phyloP scores from a whole-genome alignment of 35 echinoderm and acorn worm species.

The Apostichopus californicus region DNA sequence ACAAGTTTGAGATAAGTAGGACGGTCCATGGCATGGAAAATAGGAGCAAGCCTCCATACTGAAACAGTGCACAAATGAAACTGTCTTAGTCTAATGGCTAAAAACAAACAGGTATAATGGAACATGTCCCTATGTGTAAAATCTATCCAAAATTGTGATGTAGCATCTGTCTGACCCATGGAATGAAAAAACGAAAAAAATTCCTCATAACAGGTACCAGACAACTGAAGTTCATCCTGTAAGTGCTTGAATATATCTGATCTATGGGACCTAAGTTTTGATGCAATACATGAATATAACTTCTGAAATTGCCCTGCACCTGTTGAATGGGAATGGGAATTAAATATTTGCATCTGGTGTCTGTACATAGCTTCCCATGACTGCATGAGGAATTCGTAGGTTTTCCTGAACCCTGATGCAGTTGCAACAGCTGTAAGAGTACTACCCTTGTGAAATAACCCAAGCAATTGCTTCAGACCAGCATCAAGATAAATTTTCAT shows the following conservation, averaged over 20 bases:
- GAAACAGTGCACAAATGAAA: constrained; percentile 25
- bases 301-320: too few relatives aligned
- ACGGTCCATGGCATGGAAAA: constrained; percentile 55
- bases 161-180: too few relatives aligned
- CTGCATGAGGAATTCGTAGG: constrained; percentile 38
- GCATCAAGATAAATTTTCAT: background rate
- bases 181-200: too few relatives aligned
- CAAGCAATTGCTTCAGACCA: background rate
- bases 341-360: too few relatives aligned
- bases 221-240: too few relatives aligned
- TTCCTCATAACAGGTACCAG: too few relatives aligned
- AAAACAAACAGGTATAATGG: background rate
- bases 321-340: too few relatives aligned
- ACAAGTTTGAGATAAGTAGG: background rate
- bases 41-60: constrained; percentile 24
- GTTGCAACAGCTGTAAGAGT: constrained; percentile 39
- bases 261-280: too few relatives aligned
- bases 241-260: too few relatives aligned
- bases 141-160: background rate
- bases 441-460: background rate
- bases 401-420: background rate
- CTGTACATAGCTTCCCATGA: constrained; percentile 39
- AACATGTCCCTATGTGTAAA: background rate
- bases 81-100: constrained; percentile 15
- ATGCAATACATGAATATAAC: too few relatives aligned